phyloP scores from a whole-genome alignment of 2,797 vertebrate species.

The Sebastes oblongus region DNA sequence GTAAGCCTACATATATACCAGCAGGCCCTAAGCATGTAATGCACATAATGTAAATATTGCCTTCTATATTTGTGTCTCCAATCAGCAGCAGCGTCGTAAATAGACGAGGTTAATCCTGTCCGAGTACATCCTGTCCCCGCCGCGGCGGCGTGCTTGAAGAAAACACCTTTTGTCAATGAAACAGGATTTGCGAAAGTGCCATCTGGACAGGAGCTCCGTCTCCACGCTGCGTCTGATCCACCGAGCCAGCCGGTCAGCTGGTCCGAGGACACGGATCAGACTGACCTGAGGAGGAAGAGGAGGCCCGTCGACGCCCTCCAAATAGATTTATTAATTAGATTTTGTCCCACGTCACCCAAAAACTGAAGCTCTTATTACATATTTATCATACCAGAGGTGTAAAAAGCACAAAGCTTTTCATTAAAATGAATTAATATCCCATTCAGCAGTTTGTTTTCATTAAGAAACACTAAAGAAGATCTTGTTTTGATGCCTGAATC shows the following conservation, averaged over 20 bases:
- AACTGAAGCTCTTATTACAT: neutral
- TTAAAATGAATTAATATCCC: neutral
- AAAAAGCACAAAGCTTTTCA: neutral
- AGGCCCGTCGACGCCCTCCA: neutral
- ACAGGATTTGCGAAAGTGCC: constrained; percentile 73
- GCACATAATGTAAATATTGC: neutral
- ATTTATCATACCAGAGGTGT: neutral
- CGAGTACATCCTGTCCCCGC: constrained; percentile 59
- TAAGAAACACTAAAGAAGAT: neutral
- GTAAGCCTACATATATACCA: neutral
- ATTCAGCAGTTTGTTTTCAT: neutral
- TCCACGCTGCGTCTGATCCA: constrained; percentile 22
- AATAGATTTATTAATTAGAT: neutral
- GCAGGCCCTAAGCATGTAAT: no score
- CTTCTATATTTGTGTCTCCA: neutral
- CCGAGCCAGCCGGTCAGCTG: constrained; percentile 14
- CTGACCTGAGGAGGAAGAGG: constrained; percentile 12
- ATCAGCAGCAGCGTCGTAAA: constrained; percentile 22
- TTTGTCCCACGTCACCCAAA: neutral
- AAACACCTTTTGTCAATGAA: constrained; percentile 72
- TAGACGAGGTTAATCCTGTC: constrained; percentile 50
- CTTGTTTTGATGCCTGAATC: neutral
- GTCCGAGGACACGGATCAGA: constrained; percentile 3
- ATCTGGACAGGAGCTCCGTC: constrained; percentile 58
- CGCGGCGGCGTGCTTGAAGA: constrained; percentile 31